Base-by-base conservation (phyloP, 2,888 invertebrate genomes). In the Caenorhabditis sp. region DNA sequence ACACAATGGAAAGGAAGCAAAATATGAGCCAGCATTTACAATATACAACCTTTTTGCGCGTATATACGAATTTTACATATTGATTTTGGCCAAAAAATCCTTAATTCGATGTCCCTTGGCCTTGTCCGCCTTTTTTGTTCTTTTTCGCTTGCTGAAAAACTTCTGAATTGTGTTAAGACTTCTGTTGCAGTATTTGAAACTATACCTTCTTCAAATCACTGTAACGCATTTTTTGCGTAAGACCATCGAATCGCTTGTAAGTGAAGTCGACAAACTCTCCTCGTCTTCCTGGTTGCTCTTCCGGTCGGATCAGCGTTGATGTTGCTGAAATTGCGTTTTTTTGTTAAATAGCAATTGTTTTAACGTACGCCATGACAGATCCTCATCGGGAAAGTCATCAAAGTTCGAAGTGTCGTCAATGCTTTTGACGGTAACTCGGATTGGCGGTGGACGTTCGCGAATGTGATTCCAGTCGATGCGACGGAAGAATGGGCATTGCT, bases 211-310 rank as follows among this genome's bases (percentile, higher is more conserved):
- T 82, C 69, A 79, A 55, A 15, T 83, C 85, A 61, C 82, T 83
- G 60, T 83, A 85, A 8, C 86, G 82, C 78, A 79, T 84, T 32
- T 85, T 86, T 50, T 86, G 86, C 65, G 97, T 97, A 85, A 97
- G 94, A 32, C 97, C 98, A 93, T 99, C 98, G 93, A 99, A 99
- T 89, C 99, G 94, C 93, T 98, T 98, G 94, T 98, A 99, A 83
- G 99, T 99, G 94, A 99, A 99, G 94, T 99, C 99, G 92, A 99
- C 97, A 93, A 99, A 99, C 89, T 99, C 98, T 97, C 98, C 98
- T 22, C 85, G 83, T 28, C 86, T 67, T 11, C 84, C 84, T 2
- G 85, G 87, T 15, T 79, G 78, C 9, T 85, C 83, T 55, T 80
- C 84, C 11, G 84, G 83, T 50, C 80, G 72, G 24, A 70, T 71